A percentile compares a stretch with the other conserved stretches of the same genome.
phyloP scores from a whole-genome alignment of 2,888 invertebrate genomes.

The Prosopocoilus inquinatus region DNA sequence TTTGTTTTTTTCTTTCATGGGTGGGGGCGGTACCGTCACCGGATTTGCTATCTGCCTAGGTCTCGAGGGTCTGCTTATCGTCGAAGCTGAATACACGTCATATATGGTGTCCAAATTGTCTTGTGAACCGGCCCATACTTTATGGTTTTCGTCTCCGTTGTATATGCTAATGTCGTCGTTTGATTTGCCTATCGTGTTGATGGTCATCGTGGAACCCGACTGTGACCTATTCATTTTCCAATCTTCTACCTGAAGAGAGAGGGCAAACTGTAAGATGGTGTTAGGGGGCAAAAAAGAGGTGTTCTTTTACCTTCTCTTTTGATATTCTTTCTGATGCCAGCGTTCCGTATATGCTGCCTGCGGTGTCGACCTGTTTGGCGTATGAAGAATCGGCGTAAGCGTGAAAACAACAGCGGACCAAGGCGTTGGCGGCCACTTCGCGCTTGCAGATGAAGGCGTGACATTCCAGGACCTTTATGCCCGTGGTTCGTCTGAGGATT shows the following conservation, averaged over 20 bases:
- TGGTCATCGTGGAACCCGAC: slow-evolving; percentile 60
- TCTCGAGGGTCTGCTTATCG: slow-evolving; percentile 64
- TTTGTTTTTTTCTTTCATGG: slow-evolving; percentile 64
- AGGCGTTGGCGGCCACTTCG: slow-evolving; percentile 94
- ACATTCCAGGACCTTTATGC: slow-evolving; percentile 97
- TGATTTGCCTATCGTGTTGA: slow-evolving; percentile 58
- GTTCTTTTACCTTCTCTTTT: slow-evolving; percentile 44
- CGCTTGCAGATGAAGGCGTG: slow-evolving; percentile 98
- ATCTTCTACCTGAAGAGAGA: slow-evolving; percentile 50
- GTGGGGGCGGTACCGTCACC: slow-evolving; percentile 77
- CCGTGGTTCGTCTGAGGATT: slow-evolving; percentile 90
- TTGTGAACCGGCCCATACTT: slow-evolving; percentile 84
- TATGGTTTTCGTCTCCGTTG: slow-evolving; percentile 91
- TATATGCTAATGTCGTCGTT: slow-evolving; percentile 81
- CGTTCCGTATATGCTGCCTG: slow-evolving; percentile 48
- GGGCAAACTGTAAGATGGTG: not conserved
- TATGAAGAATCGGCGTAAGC: slow-evolving; percentile 96
- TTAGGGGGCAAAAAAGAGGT: not conserved
- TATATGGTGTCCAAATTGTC: slow-evolving; percentile 73
- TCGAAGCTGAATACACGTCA: slow-evolving; percentile 63
- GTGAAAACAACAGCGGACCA: slow-evolving; percentile 96
- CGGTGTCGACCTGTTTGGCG: slow-evolving; percentile 76
- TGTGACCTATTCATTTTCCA: slow-evolving; percentile 57
- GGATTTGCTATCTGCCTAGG: slow-evolving; percentile 80
- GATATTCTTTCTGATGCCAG: slow-evolving; percentile 45